These are phyloP conservation scores for Condylura cristata DNA, from an alignment of 2,113 vertebrate species.

Conservation along the genomic window DNA sequence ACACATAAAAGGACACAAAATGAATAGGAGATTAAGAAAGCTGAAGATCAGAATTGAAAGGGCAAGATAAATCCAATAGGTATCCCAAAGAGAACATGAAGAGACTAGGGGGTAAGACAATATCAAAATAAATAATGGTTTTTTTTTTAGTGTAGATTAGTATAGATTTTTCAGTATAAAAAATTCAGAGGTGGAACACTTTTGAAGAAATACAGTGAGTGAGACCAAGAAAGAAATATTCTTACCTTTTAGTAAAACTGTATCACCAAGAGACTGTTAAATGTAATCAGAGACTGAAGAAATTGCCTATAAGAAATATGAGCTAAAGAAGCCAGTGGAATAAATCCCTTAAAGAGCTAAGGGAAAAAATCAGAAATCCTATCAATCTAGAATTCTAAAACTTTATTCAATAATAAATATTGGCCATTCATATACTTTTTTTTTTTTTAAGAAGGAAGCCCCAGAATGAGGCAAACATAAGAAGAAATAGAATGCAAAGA, in stretches of 20 bases:
- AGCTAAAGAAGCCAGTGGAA: not conserved
- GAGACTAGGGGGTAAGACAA: not conserved
- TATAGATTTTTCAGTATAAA: constrained; percentile 1
- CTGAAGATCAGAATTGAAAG: not conserved
- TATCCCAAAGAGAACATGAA: not conserved
- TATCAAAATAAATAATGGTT: not conserved
- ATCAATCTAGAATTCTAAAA: not conserved
- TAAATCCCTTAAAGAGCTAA: not conserved
- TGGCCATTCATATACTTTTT: not conserved
- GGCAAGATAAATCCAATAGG: not conserved
- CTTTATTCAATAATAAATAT: not conserved
- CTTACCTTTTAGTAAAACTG: not conserved
- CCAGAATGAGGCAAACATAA: not conserved
- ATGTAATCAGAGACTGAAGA: not conserved
- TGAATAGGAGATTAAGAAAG: not conserved
- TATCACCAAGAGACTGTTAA: not conserved
- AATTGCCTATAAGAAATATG: not conserved
- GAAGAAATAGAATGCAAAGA: not conserved
- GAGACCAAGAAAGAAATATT: not conserved
- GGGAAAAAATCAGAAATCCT: not conserved
- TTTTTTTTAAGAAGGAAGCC: not conserved
- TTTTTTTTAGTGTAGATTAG: too few species aligned
- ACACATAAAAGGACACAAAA: not conserved
- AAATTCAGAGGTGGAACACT: not conserved
- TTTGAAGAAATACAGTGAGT: not conserved